Evolutionary conservation across 2,113 vertebrate genomes (phyloP).

Genomic region (Himantopus leucocephalus): DNA sequence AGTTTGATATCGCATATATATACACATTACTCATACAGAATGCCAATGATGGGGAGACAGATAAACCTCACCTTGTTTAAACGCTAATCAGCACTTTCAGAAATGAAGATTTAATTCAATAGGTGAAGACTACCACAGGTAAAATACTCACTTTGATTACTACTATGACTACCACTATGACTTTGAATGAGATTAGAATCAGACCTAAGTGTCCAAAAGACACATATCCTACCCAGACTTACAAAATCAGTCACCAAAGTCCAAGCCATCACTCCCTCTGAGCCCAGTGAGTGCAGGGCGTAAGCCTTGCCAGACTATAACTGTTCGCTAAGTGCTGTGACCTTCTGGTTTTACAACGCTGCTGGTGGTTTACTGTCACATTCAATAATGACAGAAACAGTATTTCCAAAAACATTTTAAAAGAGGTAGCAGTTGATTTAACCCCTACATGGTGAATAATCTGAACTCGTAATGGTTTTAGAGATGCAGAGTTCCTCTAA

Average conservation of each 20-base stretch:
- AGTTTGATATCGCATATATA: neutral
- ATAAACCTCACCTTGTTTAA: constrained; percentile 15
- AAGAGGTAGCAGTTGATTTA: neutral
- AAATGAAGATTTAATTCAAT: neutral
- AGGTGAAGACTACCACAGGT: neutral
- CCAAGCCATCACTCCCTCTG: neutral
- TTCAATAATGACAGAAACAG: neutral
- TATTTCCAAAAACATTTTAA: neutral
- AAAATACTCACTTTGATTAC: neutral
- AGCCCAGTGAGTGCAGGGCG: neutral
- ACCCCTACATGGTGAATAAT: neutral
- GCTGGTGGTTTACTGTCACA: neutral
- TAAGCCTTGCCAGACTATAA: neutral
- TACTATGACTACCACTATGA: fast-evolving
- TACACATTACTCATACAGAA: constrained; percentile 22
- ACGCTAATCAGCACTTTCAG: neutral
- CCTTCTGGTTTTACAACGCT: neutral
- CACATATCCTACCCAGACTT: neutral
- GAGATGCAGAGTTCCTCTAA: neutral
- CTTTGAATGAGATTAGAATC: neutral
- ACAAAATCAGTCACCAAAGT: neutral
- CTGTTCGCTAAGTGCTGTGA: neutral
- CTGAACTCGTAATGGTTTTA: neutral
- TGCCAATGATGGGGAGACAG: neutral
- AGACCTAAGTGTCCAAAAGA: neutral